phyloP scores from a whole-genome alignment of 2,888 invertebrate species.

The Lacanobia oleracea region DNA sequence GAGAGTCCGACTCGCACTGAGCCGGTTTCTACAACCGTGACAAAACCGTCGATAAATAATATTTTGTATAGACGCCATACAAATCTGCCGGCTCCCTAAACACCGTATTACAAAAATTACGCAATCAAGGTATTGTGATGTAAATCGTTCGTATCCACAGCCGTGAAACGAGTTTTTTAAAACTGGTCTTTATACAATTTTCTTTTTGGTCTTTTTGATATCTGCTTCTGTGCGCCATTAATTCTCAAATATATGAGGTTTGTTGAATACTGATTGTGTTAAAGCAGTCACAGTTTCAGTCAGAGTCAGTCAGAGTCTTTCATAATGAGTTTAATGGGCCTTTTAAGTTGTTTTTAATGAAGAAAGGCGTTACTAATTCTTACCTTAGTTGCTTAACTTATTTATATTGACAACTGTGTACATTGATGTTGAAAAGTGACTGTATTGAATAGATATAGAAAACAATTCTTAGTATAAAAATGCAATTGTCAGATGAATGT shows the following conservation, averaged over 20 bases:
- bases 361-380: slow-evolving; percentile 13
- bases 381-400: background rate
- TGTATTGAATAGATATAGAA: background rate
- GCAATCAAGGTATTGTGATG: slow-evolving; percentile 43
- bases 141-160: slow-evolving; percentile 37
- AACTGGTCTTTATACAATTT: slow-evolving; percentile 43
- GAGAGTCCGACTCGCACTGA: too few species aligned
- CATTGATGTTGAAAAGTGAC: background rate
- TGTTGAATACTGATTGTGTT: slow-evolving; percentile 28
- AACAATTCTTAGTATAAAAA: background rate
- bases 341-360: slow-evolving; percentile 16
- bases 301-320: too few species aligned
- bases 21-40: background rate
- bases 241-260: slow-evolving; percentile 40
- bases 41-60: background rate
- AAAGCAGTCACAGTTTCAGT: slow-evolving; percentile 20
- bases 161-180: slow-evolving; percentile 55
- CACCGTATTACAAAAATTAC: slow-evolving; percentile 47
- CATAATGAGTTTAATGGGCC: slow-evolving; percentile 8
- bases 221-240: slow-evolving; percentile 30
- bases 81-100: background rate
- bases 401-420: background rate
- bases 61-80: background rate
- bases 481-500: background rate
- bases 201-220: slow-evolving; percentile 33